These are phyloP conservation scores for Pristionchus arcanus DNA, from an alignment of 2,888 invertebrate genomes.

Conservation along the genomic window DNA sequence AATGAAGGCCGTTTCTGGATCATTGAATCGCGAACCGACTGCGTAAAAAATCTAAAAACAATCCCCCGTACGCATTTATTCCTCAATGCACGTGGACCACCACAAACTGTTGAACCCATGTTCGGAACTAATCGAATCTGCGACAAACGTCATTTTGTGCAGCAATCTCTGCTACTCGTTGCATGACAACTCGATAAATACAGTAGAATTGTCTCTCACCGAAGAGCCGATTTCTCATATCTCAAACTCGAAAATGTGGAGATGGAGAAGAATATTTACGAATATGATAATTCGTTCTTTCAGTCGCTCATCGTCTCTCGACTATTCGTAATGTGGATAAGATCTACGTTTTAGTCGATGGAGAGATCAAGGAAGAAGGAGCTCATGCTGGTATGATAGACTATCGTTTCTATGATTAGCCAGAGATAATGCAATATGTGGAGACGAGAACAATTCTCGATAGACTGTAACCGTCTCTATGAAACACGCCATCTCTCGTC, in stretches of 20 bases:
- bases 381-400: conserved; percentile 82
- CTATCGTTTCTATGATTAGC: not conserved
- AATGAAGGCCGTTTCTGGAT: too few species aligned
- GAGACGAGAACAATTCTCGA: too few species aligned
- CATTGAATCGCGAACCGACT: too few species aligned
- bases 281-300: conserved; percentile 55
- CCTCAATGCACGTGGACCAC: too few species aligned
- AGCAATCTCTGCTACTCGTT: not conserved
- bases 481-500: too few species aligned
- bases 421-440: conserved; percentile 64
- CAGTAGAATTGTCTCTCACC: too few species aligned
- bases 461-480: too few species aligned
- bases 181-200: not conserved
- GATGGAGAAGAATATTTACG: not conserved
- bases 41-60: too few species aligned
- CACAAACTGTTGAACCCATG: not conserved
- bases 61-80: too few species aligned
- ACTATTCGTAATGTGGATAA: conserved; percentile 82
- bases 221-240: too few species aligned
- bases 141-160: not conserved
- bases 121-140: conserved; percentile 25
- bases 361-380: conserved; percentile 84
- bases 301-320: conserved; percentile 81
- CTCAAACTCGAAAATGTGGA: not conserved
- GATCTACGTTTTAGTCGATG: conserved; percentile 81